A percentile compares a stretch with the other conserved stretches of the same genome.
Evolutionary conservation across 2,888 invertebrate genomes (phyloP).

Genomic region (Hipparchia semele): DNA sequence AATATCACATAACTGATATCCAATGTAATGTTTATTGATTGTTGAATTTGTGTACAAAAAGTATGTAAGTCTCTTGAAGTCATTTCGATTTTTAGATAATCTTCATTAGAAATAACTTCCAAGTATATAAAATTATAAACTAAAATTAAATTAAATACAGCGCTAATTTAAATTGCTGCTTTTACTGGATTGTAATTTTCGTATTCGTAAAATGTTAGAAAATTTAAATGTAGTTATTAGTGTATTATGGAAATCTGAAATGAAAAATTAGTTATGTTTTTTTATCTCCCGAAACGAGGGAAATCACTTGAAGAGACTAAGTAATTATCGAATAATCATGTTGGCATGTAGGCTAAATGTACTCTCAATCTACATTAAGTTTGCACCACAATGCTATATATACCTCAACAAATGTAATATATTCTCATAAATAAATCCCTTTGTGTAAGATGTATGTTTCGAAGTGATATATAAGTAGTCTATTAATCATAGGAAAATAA

Average conservation of each 20-base stretch:
- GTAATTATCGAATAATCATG: slow-evolving; percentile 6
- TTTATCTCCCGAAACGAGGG: no score
- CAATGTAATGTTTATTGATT: background rate
- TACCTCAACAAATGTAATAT: slow-evolving; percentile 22
- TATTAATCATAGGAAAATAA: slow-evolving; percentile 4
- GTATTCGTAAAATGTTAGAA: background rate
- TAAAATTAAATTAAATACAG: no score
- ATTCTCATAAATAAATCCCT: slow-evolving; percentile 1
- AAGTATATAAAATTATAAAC: no score
- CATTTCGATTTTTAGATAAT: background rate
- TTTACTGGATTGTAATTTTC: background rate
- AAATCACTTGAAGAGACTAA: background rate
- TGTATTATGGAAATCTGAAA: background rate
- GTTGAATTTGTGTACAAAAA: slow-evolving; percentile 9
- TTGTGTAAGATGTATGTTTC: slow-evolving; percentile 20
- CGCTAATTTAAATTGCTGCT: no score
- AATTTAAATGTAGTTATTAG: background rate
- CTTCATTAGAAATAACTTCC: no score
- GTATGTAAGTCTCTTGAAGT: background rate
- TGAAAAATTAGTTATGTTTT: background rate
- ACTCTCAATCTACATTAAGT: background rate
- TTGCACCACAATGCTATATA: slow-evolving; percentile 11
- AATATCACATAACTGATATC: no score
- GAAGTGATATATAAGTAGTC: slow-evolving; percentile 20
- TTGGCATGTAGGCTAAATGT: slow-evolving; percentile 23